Percentiles rank a stretch among this genome's conserved stretches.
Evolutionary conservation across 2,888 invertebrate genomes (phyloP).

Genomic region (Prosapia bicincta): DNA sequence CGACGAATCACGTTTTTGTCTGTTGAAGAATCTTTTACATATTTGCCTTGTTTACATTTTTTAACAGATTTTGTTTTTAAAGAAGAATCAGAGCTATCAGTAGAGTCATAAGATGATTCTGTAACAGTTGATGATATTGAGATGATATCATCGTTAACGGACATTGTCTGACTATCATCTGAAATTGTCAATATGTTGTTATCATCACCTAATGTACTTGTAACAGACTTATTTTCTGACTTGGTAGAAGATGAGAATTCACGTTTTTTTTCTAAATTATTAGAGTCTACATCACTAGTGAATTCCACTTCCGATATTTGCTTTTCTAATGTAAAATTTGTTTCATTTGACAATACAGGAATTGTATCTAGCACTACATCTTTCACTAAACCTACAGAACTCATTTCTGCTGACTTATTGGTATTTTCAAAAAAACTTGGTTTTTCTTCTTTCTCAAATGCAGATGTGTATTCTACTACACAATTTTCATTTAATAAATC

Average conservation of each 20-base stretch:
- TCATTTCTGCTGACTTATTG: neutral
- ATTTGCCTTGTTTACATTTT: neutral
- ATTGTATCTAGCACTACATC: neutral
- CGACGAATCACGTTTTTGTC: too few species aligned
- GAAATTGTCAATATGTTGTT: neutral
- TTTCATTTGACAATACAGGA: neutral
- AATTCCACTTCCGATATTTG: neutral
- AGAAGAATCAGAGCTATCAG: neutral
- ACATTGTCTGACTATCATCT: neutral
- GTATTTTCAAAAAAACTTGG: neutral
- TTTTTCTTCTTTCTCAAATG: neutral
- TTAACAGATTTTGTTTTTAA: neutral
- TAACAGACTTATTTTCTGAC: neutral
- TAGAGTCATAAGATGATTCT: neutral
- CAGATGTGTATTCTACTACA: slow-evolving; percentile 3
- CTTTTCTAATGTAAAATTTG: neutral
- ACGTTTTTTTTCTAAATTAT: neutral
- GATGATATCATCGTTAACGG: neutral
- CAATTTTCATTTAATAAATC: neutral
- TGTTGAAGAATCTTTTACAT: neutral
- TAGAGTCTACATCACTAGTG: neutral
- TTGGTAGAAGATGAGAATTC: neutral
- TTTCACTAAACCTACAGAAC: neutral
- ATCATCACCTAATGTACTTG: neutral
- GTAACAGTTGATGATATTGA: neutral